Percentiles rank a stretch among this genome's conserved stretches.
These are phyloP conservation scores for Harpagoxenus sublaevis DNA, from an alignment of 2,888 invertebrate genomes.

Conservation along the genomic window DNA sequence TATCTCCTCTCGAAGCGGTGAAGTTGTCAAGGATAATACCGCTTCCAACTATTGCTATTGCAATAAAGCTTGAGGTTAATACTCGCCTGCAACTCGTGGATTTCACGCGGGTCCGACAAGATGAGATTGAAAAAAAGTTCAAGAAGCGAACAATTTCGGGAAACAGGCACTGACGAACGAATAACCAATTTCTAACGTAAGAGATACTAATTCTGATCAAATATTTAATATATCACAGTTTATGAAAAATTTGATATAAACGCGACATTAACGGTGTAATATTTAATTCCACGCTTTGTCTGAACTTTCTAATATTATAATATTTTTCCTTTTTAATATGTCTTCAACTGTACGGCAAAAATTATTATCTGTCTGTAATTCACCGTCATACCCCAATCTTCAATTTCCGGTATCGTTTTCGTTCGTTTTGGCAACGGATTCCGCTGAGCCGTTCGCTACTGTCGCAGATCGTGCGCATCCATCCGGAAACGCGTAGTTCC, in stretches of 20 bases:
- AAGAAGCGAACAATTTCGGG: conserved; percentile 2
- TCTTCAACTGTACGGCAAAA: neutral
- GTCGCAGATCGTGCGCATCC: conserved; percentile 38
- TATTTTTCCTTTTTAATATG: neutral
- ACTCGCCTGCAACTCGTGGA: conserved; percentile 49
- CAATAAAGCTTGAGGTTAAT: conserved; percentile 70
- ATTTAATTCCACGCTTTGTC: neutral
- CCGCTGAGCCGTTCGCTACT: conserved; percentile 42
- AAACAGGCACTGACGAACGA: neutral
- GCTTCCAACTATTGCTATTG: conserved; percentile 59
- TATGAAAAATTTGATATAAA: conserved; percentile 1
- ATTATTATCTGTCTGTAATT: conserved; percentile 25
- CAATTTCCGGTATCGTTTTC: conserved; percentile 44
- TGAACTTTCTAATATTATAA: neutral
- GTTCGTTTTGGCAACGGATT: conserved; percentile 26
- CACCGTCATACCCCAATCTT: conserved; percentile 11
- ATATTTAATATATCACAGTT: neutral
- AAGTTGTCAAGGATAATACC: conserved; percentile 68
- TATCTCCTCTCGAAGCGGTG: conserved; percentile 62
- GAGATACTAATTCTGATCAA: neutral
- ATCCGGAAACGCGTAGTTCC: conserved; percentile 39
- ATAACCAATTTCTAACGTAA: neutral
- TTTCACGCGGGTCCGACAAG: conserved; percentile 26
- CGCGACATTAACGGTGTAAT: neutral
- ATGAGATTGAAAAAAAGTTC: neutral